Evolutionary conservation across 2,888 invertebrate genomes (phyloP).

Genomic region (Lordiphosa fenestrarum): DNA sequence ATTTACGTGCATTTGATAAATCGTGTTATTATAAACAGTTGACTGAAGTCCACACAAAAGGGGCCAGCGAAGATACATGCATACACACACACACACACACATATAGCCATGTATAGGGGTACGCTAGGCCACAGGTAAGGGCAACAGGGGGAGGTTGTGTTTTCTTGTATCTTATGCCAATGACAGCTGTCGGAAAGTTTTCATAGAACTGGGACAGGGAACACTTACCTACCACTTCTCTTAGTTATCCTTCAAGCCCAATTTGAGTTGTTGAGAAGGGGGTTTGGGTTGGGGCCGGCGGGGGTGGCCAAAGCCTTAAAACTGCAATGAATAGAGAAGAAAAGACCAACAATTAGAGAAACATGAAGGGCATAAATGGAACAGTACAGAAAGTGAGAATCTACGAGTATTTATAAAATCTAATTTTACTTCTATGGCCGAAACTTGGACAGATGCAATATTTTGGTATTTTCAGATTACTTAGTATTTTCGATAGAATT

Average conservation of each 20-base stretch:
- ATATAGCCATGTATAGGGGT: not conserved
- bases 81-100: not conserved
- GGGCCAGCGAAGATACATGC: slow-evolving; percentile 5
- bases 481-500: too few species aligned
- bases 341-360: slow-evolving; percentile 1
- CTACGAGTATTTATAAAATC: too few species aligned
- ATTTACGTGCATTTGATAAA: slow-evolving; percentile 75
- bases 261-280: not conserved
- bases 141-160: not conserved
- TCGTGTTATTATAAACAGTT: slow-evolving; percentile 71
- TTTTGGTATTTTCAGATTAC: too few species aligned
- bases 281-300: too few species aligned
- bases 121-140: not conserved
- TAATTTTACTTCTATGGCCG: too few species aligned
- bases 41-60: slow-evolving; percentile 27
- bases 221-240: slow-evolving; percentile 23
- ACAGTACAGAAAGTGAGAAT: too few species aligned
- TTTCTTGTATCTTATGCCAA: slow-evolving; percentile 15
- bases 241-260: not conserved
- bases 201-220: not conserved
- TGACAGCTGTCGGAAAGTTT: slow-evolving; percentile 17
- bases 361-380: too few species aligned
- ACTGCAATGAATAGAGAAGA: not conserved
- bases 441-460: too few species aligned
- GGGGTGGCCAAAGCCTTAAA: too few species aligned